Conservation (phyloP, 2,113 vertebrate genomes). For the Raja brachyura region DNA sequence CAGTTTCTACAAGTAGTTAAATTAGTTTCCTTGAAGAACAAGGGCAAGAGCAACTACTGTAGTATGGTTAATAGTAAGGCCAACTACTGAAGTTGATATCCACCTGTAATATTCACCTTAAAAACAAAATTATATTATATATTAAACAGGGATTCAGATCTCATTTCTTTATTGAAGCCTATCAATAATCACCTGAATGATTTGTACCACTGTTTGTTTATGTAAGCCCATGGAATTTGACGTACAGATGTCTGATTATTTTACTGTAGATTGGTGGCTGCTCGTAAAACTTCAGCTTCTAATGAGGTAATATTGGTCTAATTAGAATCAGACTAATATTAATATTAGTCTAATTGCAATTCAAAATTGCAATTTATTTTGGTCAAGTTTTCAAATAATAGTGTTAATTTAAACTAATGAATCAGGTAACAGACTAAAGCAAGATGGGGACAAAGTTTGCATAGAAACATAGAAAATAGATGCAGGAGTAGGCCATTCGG, state of each 20-base stretch:
- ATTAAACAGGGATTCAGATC: not conserved
- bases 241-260: not conserved
- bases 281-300: not conserved
- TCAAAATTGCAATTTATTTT: not conserved
- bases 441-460: not conserved
- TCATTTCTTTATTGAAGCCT: not conserved
- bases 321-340: no score
- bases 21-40: no score
- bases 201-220: not conserved
- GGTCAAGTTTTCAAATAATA: not conserved
- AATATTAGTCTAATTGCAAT: no score
- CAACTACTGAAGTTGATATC: not conserved
- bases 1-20: no score
- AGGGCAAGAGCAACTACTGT: not conserved
- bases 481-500: no score
- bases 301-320: not conserved
- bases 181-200: not conserved
- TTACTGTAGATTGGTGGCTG: not conserved
- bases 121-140: not conserved
- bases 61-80: no score
- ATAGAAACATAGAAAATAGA: no score
- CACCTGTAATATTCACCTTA: not conserved
- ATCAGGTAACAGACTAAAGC: not conserved
- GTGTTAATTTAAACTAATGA: not conserved
- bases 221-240: not conserved